Evolutionary conservation across 2,113 vertebrate genomes (phyloP).

Genomic region (Ranitomeya imitator): DNA sequence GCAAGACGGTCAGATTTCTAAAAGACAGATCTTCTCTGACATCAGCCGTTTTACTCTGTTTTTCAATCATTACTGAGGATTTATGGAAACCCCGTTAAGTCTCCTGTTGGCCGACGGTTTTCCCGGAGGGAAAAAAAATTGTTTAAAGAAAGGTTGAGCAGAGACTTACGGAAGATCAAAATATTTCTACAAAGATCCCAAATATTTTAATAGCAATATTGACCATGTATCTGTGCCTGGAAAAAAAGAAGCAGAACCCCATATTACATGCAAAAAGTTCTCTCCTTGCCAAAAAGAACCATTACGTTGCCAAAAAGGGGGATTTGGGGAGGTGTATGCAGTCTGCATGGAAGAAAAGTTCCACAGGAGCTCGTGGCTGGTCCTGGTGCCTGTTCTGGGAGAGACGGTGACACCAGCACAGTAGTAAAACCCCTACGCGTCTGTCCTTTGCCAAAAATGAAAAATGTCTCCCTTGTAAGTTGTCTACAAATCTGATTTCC

Average conservation of each 20-base stretch:
- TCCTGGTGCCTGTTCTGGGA: background rate
- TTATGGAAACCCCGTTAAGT: conserved; percentile 19
- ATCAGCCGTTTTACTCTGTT: conserved; percentile 21
- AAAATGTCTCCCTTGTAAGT: too few species aligned
- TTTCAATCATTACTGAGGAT: conserved; percentile 41
- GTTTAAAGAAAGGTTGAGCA: conserved; percentile 9
- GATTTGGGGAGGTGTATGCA: background rate
- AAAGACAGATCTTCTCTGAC: conserved; percentile 28
- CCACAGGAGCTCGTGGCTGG: background rate
- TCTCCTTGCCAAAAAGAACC: background rate
- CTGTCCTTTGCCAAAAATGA: too few species aligned
- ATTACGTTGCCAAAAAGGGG: background rate
- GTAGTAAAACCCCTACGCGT: too few species aligned
- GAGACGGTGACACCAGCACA: background rate
- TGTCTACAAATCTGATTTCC: too few species aligned
- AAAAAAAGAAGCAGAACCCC: background rate
- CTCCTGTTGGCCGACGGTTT: background rate
- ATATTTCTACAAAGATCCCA: conserved; percentile 21
- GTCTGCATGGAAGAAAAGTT: background rate
- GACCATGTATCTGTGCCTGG: conserved; percentile 16
- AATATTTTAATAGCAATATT: conserved; percentile 36
- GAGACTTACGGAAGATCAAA: background rate
- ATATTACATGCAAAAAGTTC: background rate
- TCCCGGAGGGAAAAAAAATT: background rate
- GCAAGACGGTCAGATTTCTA: conserved; percentile 10